Base-by-base conservation (phyloP, 2,113 vertebrate genomes). In the Pelodiscus sinensis region DNA sequence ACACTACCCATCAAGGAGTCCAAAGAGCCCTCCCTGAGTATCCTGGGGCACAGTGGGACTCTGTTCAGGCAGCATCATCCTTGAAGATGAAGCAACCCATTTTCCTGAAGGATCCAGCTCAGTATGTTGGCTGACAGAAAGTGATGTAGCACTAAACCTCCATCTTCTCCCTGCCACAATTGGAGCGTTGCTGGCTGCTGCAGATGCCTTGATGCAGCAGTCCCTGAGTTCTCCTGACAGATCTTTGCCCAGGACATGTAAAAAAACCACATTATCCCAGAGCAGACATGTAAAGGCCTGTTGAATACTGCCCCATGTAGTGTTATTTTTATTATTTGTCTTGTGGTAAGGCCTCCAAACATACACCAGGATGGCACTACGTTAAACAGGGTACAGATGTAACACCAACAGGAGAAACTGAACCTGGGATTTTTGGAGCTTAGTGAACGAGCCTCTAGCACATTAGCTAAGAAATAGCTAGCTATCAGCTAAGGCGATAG, bases 1-100 rank as follows among this genome's bases (percentile, higher is more conserved):
- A 0, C 50, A 22, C 29, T 62, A 54, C 44, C 44, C 44, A 44
- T 44, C 44, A 44, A 44, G 44, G 44, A 44, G 6, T 44, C 44
- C 44, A 44, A 44, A 44, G 44, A 44, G 44, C 31, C 29, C 35
- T 75, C 71, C 22, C 11, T 25, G 11, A 77, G 22, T 8, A 24
- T 14, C 22, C 22, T 77, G 38, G 22, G 6, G 73, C 4, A 9
- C 57, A 65, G 31, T 0, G 29, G 2, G 10, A 82, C 55, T 56
- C 29, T 56, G 50, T 10, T 21, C 55, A 82, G 79, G 27, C 71
- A 79, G 58, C 38, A 52, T 19, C 8, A 0, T 25, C 79, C 7
- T 82, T 52, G 90, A 84, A 0, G 2, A 9, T 8, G 71, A 21
- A 11, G 11, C 35, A 75, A 75, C 71, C 21, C 24, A 38, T 22